phyloP scores from a whole-genome alignment of 2,888 invertebrate species.

The Drymonia ruficornis region DNA sequence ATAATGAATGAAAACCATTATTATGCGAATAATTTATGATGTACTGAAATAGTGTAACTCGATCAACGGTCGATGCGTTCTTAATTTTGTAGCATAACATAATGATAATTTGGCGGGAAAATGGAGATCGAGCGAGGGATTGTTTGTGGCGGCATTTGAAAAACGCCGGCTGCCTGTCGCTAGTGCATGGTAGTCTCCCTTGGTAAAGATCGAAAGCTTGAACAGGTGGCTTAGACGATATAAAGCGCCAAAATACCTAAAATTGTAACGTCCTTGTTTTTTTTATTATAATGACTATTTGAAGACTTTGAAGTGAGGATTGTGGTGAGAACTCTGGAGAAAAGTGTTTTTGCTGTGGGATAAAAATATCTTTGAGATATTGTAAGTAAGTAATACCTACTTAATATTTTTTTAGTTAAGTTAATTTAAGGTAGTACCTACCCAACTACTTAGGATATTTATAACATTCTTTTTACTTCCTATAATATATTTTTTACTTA shows the following conservation, averaged over 20 bases:
- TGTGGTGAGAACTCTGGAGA: not conserved
- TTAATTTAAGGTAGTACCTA: not conserved
- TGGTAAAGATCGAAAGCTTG: conserved; percentile 39
- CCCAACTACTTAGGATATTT: too few relatives aligned
- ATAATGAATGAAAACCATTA: too few relatives aligned
- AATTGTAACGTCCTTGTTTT: not conserved
- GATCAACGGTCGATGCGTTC: not conserved
- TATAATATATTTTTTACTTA: too few relatives aligned
- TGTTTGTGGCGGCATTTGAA: conserved; percentile 50
- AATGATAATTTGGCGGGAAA: conserved; percentile 51
- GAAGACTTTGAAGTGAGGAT: not conserved
- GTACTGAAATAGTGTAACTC: not conserved
- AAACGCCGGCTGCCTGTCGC: conserved; percentile 53
- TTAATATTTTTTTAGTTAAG: too few relatives aligned
- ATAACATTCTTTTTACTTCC: too few relatives aligned
- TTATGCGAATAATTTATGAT: not conserved
- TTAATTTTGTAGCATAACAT: conserved; percentile 10
- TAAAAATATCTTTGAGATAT: conserved; percentile 12
- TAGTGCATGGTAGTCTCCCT: conserved; percentile 27
- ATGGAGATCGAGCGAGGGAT: conserved; percentile 25
- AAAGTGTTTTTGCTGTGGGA: not conserved
- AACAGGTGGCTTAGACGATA: conserved; percentile 29
- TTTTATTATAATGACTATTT: not conserved
- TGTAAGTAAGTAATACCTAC: conserved; percentile 28
- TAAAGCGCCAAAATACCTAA: not conserved